These are phyloP conservation scores for Aphidoletes aphidimyza DNA, from an alignment of 2,888 invertebrate genomes.

Conservation along the genomic window DNA sequence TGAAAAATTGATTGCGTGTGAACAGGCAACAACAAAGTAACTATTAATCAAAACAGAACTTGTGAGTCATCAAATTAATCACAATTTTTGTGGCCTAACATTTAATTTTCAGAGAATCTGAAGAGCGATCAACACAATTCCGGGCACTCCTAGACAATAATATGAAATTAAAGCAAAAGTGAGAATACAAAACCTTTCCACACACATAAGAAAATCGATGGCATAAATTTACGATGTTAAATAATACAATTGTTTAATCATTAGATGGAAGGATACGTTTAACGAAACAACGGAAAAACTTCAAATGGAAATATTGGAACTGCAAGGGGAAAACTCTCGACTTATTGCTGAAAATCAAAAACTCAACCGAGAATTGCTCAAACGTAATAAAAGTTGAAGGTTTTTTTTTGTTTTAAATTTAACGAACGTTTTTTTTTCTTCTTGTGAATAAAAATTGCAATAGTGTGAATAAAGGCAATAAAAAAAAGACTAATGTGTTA, in stretches of 20 bases:
- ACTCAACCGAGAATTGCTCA: slow-evolving; percentile 61
- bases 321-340: slow-evolving; percentile 70
- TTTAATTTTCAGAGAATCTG: slow-evolving; percentile 57
- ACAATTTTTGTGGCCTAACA: slow-evolving; percentile 18
- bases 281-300: slow-evolving; percentile 73
- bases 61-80: background rate
- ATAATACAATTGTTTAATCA: background rate
- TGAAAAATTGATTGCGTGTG: slow-evolving; percentile 71
- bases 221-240: too few relatives aligned
- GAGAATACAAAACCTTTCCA: too few relatives aligned
- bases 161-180: slow-evolving; percentile 60
- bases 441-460: background rate
- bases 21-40: slow-evolving; percentile 69
- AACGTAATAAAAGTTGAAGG: slow-evolving; percentile 58
- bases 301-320: slow-evolving; percentile 69
- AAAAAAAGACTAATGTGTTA: background rate
- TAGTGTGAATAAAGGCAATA: slow-evolving; percentile 1
- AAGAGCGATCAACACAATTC: slow-evolving; percentile 60
- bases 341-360: slow-evolving; percentile 68
- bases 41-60: slow-evolving; percentile 18
- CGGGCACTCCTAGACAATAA: slow-evolving; percentile 59
- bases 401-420: background rate
- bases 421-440: background rate
- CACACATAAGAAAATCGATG: too few relatives aligned
- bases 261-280: slow-evolving; percentile 74